Evolutionary conservation across 2,113 vertebrate genomes (phyloP), one percentile per base, ranked within the genome.

Genomic region (Chamaetylas fuelleborni): DNA sequence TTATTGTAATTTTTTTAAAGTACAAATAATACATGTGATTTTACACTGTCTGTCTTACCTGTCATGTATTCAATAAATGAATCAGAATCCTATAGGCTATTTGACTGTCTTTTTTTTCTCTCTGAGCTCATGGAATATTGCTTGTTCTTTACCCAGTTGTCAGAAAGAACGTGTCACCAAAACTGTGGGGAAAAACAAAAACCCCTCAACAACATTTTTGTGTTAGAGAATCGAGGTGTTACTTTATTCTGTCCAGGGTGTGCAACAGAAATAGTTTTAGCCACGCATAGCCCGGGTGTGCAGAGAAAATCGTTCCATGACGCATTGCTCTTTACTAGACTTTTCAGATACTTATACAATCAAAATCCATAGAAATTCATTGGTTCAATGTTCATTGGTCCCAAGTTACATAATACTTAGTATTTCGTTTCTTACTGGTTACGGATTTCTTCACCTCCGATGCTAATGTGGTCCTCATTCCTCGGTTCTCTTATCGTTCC

Each of bases 1-100:
- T 97, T 97, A 95, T 97, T 98, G 88, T 95, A 88, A 86, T 94
- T 97, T 97, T 97, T 97, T 97, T 97, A 43, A 94, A 95, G 81
- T 95, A 89, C 92, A 81, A 93, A 67, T 96, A 88, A 67, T 95
- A 88, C 94, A 91, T 91, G 91, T 97, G 86, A 97, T 97, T 97
- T 97, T 97, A 97, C 96, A 95, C 92, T 83, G 90, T 96, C 94
- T 87, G 92, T 95, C 96, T 77, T 90, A 90, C 38, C 58, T 72
- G 88, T 97, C 88, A 90, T 57, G 66, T 97, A 95, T 90, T 97
- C 96, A 97, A 95, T 97, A 97, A 97, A 97, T 42, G 76, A 95
- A 91, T 51, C 80, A 57, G 91, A 97, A 96, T 65, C 86, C 66
- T 60, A 13, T 6, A n/a, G n/a, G 40, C 34, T 61, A 1, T 76